Percentiles rank a stretch among this genome's conserved stretches.
Evolutionary conservation across 92 coral and sea anemone species (phyloP).

Genomic region (Desmophyllum pertusum): DNA sequence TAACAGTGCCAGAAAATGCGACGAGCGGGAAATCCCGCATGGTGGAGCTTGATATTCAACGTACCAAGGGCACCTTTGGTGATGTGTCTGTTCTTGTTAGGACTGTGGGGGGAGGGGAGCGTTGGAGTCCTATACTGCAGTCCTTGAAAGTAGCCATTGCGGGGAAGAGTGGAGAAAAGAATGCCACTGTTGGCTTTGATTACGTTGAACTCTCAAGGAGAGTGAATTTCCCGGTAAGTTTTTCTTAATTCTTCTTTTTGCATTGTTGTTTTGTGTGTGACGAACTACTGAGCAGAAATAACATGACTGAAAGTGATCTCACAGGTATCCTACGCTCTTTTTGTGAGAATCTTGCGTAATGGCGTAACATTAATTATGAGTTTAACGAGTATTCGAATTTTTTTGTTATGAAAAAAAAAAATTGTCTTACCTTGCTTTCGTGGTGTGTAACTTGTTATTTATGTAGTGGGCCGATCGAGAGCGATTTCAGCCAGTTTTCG

Average conservation of each 20-base stretch:
- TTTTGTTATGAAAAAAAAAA: no score
- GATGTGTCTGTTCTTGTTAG: slow-evolving; percentile 88
- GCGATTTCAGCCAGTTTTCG: no score
- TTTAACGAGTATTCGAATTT: no score
- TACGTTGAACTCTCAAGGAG: slow-evolving; percentile 59
- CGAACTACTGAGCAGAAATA: not conserved
- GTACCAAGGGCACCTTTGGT: slow-evolving; percentile 92
- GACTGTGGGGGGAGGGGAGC: slow-evolving; percentile 94
- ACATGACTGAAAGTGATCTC: not conserved
- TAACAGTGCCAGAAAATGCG: slow-evolving; percentile 75
- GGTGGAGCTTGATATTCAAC: slow-evolving; percentile 74
- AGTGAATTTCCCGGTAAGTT: slow-evolving; percentile 54
- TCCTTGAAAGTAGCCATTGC: slow-evolving; percentile 60
- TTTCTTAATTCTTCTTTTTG: not conserved
- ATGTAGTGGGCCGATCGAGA: no score
- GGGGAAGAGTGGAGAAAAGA: slow-evolving; percentile 61
- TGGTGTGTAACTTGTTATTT: no score
- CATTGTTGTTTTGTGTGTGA: not conserved
- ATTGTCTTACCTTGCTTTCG: no score
- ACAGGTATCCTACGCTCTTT: no score
- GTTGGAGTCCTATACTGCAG: slow-evolving; percentile 74
- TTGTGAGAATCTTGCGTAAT: no score
- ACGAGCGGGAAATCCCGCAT: slow-evolving; percentile 66
- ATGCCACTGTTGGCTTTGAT: slow-evolving; percentile 77
- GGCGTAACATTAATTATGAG: no score